Evolutionary conservation across 2,888 invertebrate species (phyloP).

Genomic region (Cinara cedri): DNA sequence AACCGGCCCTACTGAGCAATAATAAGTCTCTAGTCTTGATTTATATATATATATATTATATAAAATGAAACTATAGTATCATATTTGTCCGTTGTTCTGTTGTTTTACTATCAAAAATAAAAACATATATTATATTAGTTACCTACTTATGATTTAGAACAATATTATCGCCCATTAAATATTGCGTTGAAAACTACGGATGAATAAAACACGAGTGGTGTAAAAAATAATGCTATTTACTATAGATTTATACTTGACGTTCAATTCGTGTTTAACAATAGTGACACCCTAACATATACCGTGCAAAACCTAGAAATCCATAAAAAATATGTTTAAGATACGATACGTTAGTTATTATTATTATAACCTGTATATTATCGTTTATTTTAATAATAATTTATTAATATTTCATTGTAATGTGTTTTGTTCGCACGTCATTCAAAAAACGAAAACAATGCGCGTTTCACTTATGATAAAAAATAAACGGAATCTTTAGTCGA

Average conservation of each 20-base stretch:
- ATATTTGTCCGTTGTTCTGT: no score
- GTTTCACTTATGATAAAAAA: neutral
- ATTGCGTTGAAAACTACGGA: neutral
- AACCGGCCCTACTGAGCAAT: no score
- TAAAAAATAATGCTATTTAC: neutral
- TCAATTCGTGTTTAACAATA: no score
- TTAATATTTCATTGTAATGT: neutral
- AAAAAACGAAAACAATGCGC: neutral
- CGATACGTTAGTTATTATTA: neutral
- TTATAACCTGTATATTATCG: conserved; percentile 2
- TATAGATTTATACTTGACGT: neutral
- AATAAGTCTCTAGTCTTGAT: no score
- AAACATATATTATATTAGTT: no score
- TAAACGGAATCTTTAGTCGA: neutral
- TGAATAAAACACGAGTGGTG: neutral
- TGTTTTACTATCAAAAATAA: no score
- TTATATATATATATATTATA: no score
- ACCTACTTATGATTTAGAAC: no score
- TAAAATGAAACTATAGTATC: neutral
- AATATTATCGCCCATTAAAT: no score
- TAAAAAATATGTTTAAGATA: neutral
- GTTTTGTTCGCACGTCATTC: neutral
- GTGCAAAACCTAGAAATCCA: neutral
- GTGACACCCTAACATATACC: neutral
- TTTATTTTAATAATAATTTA: neutral